Conservation (phyloP, 2,797 vertebrate genomes). For the Alectoris magna region DNA sequence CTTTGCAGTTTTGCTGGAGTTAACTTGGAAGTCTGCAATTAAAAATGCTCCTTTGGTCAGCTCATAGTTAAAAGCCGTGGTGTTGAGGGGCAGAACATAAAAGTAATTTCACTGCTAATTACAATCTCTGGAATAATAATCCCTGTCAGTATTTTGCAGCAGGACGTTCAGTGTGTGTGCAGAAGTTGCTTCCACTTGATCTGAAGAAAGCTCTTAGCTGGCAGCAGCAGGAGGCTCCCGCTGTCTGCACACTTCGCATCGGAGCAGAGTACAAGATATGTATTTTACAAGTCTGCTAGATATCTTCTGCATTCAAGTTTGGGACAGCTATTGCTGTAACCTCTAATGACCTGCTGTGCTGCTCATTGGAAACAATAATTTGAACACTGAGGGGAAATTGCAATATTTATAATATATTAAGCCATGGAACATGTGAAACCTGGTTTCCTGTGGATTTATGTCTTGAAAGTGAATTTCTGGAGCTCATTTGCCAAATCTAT, state of each 20-base stretch:
- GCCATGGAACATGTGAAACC: slow-evolving; percentile 33
- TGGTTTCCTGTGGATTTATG: slow-evolving; percentile 44
- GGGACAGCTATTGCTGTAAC: not conserved
- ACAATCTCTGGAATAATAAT: not conserved
- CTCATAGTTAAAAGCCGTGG: not conserved
- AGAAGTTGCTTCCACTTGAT: not conserved
- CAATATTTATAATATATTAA: slow-evolving; percentile 26
- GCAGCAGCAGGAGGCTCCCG: not conserved
- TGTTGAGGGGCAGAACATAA: not conserved
- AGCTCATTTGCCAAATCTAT: slow-evolving; percentile 7
- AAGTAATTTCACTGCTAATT: not conserved
- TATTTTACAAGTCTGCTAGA: not conserved
- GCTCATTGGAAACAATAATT: not conserved
- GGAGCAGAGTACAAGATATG: not conserved
- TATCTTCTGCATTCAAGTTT: not conserved
- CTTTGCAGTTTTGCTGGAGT: not conserved
- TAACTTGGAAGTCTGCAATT: not conserved
- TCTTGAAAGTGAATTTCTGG: slow-evolving; percentile 33
- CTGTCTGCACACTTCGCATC: not conserved
- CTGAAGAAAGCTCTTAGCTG: not conserved
- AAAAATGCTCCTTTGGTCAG: not conserved
- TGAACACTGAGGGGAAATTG: slow-evolving; percentile 12
- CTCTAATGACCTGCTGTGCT: not conserved
- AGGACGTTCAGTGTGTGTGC: not conserved
- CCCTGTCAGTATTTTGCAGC: not conserved